Evolutionary conservation across 2,797 vertebrate species (phyloP).

Genomic region (Chelidonichthys spinosus): DNA sequence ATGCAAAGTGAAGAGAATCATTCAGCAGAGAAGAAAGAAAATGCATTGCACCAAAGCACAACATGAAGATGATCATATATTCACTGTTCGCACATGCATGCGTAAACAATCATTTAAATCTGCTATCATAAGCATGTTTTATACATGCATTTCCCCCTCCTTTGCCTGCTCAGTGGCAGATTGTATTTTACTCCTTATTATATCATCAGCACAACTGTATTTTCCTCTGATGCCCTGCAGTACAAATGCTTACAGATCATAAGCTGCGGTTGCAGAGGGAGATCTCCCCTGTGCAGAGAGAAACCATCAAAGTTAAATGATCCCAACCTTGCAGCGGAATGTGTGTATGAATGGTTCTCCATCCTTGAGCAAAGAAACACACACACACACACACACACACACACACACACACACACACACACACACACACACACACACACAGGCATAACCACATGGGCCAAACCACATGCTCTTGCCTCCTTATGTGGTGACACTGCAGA

Average conservation of each 20-base stretch:
- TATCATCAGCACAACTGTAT: conserved; percentile 26
- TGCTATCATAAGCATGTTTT: conserved; percentile 61
- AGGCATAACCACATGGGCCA: conserved; percentile 38
- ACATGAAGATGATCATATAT: conserved; percentile 41
- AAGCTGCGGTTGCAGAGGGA: conserved; percentile 19
- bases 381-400: conserved; percentile 22
- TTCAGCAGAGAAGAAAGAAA: conserved; percentile 26
- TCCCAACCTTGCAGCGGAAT: conserved; percentile 39
- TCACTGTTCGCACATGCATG: conserved; percentile 56
- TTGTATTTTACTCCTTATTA: conserved; percentile 28
- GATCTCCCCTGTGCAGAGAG: conserved; percentile 33
- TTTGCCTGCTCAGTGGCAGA: conserved; percentile 22
- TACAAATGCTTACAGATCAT: conserved; percentile 27
- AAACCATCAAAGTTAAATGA: conserved; percentile 56
- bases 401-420: conserved; percentile 27
- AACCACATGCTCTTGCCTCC: conserved; percentile 65
- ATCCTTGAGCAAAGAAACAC: conserved; percentile 53
- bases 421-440: conserved; percentile 21
- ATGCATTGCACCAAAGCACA: conserved; percentile 46
- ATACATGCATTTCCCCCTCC: conserved; percentile 17
- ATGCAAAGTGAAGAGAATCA: conserved; percentile 17
- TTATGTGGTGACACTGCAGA: conserved; percentile 66
- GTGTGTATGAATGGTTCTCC: conserved; percentile 42
- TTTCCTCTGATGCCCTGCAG: conserved; percentile 14
- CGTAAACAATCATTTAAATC: conserved; percentile 55